Evolutionary conservation across 2,113 vertebrate species (phyloP), one percentile per base, ranked within the genome.

Genomic region (Indri indri): DNA sequence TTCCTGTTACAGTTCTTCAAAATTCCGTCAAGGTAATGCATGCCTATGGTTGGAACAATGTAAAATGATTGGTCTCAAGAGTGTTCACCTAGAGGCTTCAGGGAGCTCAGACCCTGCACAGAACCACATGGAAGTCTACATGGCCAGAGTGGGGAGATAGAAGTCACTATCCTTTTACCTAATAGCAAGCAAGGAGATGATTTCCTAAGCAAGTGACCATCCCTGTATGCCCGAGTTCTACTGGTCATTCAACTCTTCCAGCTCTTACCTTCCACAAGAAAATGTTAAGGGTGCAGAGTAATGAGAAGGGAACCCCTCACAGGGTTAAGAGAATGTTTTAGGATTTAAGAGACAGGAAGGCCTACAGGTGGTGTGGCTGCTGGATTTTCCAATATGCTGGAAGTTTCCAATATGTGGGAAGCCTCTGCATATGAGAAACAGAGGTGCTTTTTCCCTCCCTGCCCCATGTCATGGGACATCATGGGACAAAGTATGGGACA

Each of bases 1-100:
- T 99, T 98, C 99, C 99, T 63, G 99, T 99, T 23, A 99, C 99
- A 20, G 99, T 99, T 45, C 99, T 99, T 50, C 99, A 99, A 94
- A 99, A 99, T 93, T 99, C 99, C 77, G 99, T 99, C 97, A 99
- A 99, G 99, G 99, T 99, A 98, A 65, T 5, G 6, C 95, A 57
- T 63, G 66, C 23, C 8, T 22, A 0, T 17, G 3, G 10, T 74
- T 88, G 77, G 47, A 68, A 66, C 30, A 12, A 10, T 18, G 8
- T 16, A 50, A 79, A 81, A 65, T 37, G 4, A 34, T 30, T 59
- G 22, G 0, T 6, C n/a, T 96, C 50, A 14, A 14, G 45, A 77
- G 25, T 12, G 14, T 42, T 63, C 0, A 3, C 32, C 1, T 0
- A 61, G 10, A 17, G 42, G 47, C 2, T 40, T 30, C 59, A 32